A percentile compares a stretch with the other conserved stretches of the same genome.
Conservation (phyloP, 2,888 invertebrate species). For the Yponomeuta evonymella region DNA sequence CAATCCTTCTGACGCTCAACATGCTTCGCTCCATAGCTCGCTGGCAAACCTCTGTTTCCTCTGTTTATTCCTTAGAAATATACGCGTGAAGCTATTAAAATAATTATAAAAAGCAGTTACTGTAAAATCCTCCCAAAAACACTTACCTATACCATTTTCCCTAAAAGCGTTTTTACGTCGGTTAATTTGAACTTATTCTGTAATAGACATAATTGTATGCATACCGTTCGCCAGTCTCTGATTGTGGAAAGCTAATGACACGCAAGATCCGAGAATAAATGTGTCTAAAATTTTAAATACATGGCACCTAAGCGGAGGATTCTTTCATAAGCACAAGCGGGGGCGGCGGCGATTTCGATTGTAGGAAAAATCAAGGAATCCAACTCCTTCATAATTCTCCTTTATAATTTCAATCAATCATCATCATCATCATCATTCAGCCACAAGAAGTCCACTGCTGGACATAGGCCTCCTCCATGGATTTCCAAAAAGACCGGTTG, state of each 20-base stretch:
- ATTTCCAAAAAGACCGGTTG: too few species aligned
- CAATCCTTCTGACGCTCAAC: too few species aligned
- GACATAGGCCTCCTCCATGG: too few species aligned
- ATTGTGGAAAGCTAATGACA: slow-evolving; percentile 8
- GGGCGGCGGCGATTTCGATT: neutral
- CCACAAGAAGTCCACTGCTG: too few species aligned
- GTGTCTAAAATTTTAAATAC: slow-evolving; percentile 4
- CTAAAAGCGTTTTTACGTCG: slow-evolving; percentile 3
- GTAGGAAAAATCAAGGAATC: neutral
- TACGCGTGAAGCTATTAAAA: too few species aligned
- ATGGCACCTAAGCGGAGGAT: neutral
- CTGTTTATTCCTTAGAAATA: too few species aligned
- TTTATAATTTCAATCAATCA: neutral
- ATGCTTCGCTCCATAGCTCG: too few species aligned
- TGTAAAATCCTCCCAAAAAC: neutral
- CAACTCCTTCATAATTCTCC: neutral
- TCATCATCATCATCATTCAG: neutral
- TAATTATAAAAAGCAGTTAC: neutral
- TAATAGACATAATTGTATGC: slow-evolving; percentile 4
- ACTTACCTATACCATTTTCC: neutral
- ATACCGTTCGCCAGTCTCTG: slow-evolving; percentile 5
- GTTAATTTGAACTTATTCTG: slow-evolving; percentile 3
- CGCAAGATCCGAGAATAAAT: neutral
- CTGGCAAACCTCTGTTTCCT: too few species aligned
- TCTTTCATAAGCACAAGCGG: neutral